Percentiles rank a stretch among this genome's conserved stretches.
phyloP scores from a whole-genome alignment of 2,888 invertebrate genomes.

The Oxycera nigricornis region DNA sequence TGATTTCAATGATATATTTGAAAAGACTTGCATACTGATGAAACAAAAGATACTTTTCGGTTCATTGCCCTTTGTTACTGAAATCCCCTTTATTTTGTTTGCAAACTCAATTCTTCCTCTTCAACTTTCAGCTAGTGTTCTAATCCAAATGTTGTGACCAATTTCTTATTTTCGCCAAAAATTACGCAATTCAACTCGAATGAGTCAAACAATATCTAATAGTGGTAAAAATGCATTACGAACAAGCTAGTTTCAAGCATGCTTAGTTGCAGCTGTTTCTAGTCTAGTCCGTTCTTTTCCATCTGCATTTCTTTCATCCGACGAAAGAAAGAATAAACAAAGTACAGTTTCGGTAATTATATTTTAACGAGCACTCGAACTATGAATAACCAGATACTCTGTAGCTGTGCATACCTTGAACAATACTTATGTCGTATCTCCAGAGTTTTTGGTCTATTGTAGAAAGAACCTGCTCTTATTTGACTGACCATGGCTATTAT shows the following conservation, averaged over 20 bases:
- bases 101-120: too few relatives aligned
- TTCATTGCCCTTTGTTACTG: too few relatives aligned
- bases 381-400: conserved; percentile 1
- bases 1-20: too few relatives aligned
- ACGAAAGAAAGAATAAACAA: not conserved
- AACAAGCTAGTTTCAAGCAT: not conserved
- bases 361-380: conserved; percentile 34
- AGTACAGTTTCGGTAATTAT: conserved; percentile 31
- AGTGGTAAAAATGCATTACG: conserved; percentile 14
- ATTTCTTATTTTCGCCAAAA: too few relatives aligned
- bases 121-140: too few relatives aligned
- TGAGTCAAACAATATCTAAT: not conserved
- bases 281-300: not conserved
- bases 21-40: too few relatives aligned
- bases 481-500: conserved; percentile 37
- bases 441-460: not conserved
- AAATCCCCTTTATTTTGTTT: too few relatives aligned
- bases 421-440: conserved; percentile 9
- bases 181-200: not conserved
- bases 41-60: too few relatives aligned
- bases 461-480: conserved; percentile 30
- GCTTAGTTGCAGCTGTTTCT: not conserved
- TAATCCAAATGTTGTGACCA: too few relatives aligned
- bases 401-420: not conserved
- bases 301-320: not conserved